Percentiles rank a stretch among this genome's conserved stretches.
phyloP scores from a whole-genome alignment of 2,797 vertebrate genomes.

The Spheniscus humboldti region DNA sequence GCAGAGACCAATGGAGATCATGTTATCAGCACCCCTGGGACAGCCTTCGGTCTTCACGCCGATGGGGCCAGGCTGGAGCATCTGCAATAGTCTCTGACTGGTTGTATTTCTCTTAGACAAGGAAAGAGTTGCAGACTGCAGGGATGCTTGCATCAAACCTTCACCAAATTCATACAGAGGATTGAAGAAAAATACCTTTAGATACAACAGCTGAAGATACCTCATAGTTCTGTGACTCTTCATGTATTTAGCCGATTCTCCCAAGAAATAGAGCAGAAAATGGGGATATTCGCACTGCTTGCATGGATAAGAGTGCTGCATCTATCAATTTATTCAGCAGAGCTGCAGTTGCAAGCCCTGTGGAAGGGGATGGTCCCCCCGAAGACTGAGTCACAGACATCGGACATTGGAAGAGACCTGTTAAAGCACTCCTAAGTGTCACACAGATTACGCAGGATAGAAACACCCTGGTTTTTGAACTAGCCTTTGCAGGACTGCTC shows the following conservation, averaged over 20 bases:
- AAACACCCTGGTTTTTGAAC: not conserved
- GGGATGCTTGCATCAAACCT: not conserved
- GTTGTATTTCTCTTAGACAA: not conserved
- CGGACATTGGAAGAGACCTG: no score
- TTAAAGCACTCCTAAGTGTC: not conserved
- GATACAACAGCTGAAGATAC: not conserved
- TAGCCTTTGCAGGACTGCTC: not conserved
- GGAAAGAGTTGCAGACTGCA: not conserved
- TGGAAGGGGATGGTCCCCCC: not conserved
- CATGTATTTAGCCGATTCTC: not conserved
- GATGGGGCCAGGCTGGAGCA: not conserved
- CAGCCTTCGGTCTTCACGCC: no score
- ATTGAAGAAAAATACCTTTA: not conserved
- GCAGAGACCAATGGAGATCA: fast-evolving
- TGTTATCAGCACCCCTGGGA: not conserved
- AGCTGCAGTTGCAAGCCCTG: not conserved
- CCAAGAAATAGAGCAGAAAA: not conserved
- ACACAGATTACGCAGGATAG: not conserved
- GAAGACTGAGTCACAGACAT: not conserved
- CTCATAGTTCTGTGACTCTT: fast-evolving
- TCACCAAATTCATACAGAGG: not conserved
- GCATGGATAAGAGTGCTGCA: not conserved
- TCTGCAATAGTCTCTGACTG: not conserved
- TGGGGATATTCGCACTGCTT: not conserved
- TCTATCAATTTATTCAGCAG: not conserved